These are phyloP conservation scores for Nothocercus nigrocapillus DNA, from an alignment of 2,113 vertebrate species.

Conservation along the genomic window DNA sequence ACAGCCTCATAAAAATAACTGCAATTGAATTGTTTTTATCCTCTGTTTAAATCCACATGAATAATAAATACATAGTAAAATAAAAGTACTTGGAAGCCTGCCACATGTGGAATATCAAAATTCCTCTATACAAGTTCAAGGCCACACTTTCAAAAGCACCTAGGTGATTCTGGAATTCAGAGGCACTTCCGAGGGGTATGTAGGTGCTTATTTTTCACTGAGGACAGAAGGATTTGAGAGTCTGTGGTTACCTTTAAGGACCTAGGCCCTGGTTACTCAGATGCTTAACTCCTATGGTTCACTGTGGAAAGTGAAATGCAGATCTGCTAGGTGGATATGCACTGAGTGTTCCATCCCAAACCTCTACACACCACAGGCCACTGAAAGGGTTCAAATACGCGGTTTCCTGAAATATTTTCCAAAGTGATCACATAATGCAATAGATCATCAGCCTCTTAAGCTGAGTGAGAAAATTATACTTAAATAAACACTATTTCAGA, in stretches of 20 bases:
- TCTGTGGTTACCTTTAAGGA: neutral
- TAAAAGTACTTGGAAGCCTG: neutral
- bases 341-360: neutral
- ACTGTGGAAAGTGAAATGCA: neutral
- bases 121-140: neutral
- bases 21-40: constrained; percentile 39
- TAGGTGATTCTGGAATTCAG: neutral
- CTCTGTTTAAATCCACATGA: constrained; percentile 9
- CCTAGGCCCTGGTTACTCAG: neutral
- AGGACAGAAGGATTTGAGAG: neutral
- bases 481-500: neutral
- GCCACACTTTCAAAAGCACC: neutral
- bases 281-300: neutral
- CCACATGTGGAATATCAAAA: neutral
- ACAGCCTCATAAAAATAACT: constrained; percentile 10
- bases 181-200: accelerated
- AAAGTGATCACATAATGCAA: neutral
- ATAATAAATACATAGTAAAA: constrained; percentile 38
- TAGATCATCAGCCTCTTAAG: neutral
- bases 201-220: neutral
- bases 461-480: neutral
- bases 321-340: neutral
- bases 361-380: neutral
- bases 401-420: neutral
- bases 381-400: neutral